phyloP scores from a whole-genome alignment of 2,888 invertebrate species.

The Scrobipalpa costella region DNA sequence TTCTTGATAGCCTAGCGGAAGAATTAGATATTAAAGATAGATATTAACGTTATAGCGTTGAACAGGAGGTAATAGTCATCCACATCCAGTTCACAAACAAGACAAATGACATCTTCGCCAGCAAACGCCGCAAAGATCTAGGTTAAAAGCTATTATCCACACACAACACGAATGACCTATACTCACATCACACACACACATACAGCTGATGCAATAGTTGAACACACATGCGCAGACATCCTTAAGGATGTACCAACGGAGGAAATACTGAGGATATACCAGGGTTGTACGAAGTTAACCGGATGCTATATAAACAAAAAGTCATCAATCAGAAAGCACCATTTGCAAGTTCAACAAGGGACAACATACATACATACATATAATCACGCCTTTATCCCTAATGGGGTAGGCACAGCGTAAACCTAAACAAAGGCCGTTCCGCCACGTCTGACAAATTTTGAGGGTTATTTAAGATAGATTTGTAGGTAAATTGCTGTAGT shows the following conservation, averaged over 20 bases:
- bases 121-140: constrained; percentile 8
- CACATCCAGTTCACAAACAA: background rate
- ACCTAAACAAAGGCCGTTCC: no score
- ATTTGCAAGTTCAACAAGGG: no score
- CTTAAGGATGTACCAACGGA: background rate
- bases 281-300: no score
- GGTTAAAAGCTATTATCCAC: constrained; percentile 5
- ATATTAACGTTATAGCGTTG: background rate
- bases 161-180: background rate
- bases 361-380: no score
- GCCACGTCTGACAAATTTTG: no score
- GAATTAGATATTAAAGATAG: background rate
- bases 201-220: background rate
- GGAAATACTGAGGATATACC: background rate
- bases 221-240: background rate
- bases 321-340: no score
- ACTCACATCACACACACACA: background rate
- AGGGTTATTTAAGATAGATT: no score
- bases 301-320: no score
- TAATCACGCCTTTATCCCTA: no score
- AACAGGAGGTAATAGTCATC: background rate
- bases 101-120: constrained; percentile 2
- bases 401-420: no score
- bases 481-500: no score
- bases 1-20: no score